Base-by-base conservation (phyloP, 2,797 vertebrate genomes). In the Huso huso region DNA sequence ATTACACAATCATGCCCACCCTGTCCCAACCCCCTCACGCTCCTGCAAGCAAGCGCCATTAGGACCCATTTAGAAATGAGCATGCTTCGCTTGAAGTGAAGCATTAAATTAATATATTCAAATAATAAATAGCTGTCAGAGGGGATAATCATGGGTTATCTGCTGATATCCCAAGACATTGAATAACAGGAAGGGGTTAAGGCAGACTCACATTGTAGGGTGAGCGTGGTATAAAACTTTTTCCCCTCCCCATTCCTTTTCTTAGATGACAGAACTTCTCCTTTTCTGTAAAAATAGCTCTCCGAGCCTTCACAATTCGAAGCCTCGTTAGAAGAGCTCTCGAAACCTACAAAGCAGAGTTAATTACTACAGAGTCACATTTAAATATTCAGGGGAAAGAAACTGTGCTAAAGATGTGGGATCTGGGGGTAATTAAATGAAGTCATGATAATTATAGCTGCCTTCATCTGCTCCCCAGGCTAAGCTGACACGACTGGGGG, bases 91-190 rank as follows among this genome's bases (percentile, higher is more conserved):
- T 37, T 37, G 23, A 37, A 37, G 23, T 37, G 23, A 37, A 37
- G 23, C 4, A 37, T 37, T 37, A 37, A 3, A 37, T 2, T 37
- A 37, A 4, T 72, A 75, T 82, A 72, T 64, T 71, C 68, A 71
- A 74, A 74, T 87, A 84, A 84, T 83, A 69, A 79, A 71, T 72
- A 72, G 76, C 75, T 86, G 84, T 85, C 82, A 84, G 74, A 74
- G 74, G 74, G 67, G 8, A 68, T 80, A 78, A 85, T 84, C 84
- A 80, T 70, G 76, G 77, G 74, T 69, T 79, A 65, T 53, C 70
- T 64, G 76, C 78, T 15, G 49, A 71, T 63, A 69, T 72, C 74
- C 69, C 71, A 78, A 76, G 71, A 80, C 72, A 71, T 79, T 73
- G 78, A 74, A 77, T 71, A 66, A 74, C 75, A 62, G 65, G 73